These are phyloP conservation scores for Oceanodroma tethys DNA, from an alignment of 2,113 vertebrate genomes.

Conservation along the genomic window DNA sequence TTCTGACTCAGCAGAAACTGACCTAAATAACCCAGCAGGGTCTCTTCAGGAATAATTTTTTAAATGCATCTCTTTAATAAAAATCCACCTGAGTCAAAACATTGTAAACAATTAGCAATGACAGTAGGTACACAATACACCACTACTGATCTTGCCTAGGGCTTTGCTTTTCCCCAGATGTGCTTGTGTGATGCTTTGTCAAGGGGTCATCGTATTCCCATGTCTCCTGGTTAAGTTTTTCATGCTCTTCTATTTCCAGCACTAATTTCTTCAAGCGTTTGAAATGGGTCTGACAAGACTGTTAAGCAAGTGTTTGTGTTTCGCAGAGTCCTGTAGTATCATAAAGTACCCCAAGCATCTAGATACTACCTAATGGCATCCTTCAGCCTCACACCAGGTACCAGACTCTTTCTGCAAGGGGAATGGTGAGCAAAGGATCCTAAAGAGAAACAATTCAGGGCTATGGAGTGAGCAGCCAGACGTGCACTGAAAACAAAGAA, in stretches of 20 bases:
- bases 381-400: background rate
- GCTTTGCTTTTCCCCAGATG: background rate
- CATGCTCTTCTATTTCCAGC: background rate
- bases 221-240: background rate
- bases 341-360: background rate
- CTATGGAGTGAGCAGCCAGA: background rate
- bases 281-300: background rate
- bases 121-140: background rate
- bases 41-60: background rate
- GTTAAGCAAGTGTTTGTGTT: background rate
- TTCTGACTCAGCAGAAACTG: conserved; percentile 1
- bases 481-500: background rate
- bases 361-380: background rate
- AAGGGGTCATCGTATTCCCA: background rate
- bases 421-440: background rate
- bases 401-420: background rate
- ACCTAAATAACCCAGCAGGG: background rate
- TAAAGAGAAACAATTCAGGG: background rate
- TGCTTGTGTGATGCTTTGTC: background rate
- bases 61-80: background rate
- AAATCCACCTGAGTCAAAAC: background rate
- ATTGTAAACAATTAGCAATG: background rate
- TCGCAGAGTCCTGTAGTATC: background rate
- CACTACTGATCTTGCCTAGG: background rate
- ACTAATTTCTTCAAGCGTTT: background rate